A percentile compares a stretch with the other conserved stretches of the same genome.
These are phyloP conservation scores for Silurus lanzhouensis DNA, from an alignment of 2,797 vertebrate species.

Conservation along the genomic window DNA sequence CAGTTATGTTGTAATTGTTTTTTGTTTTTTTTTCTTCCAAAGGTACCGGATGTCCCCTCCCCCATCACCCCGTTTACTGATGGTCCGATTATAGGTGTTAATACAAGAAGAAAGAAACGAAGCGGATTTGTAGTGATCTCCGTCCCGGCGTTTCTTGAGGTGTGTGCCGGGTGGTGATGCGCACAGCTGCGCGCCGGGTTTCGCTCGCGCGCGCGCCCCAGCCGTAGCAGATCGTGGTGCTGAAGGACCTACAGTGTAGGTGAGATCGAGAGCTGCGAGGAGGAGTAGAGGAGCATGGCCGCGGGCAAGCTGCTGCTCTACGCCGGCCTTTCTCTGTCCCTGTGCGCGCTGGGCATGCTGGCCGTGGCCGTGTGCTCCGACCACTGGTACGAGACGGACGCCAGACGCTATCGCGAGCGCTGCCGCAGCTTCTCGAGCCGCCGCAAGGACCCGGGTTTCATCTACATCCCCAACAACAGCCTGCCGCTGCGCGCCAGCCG, in stretches of 20 bases:
- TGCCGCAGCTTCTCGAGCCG: slow-evolving; percentile 94
- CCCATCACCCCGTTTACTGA: slow-evolving; percentile 45
- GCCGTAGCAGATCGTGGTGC: slow-evolving; percentile 60
- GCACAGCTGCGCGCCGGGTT: slow-evolving; percentile 59
- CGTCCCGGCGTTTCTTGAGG: background rate
- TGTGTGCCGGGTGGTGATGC: slow-evolving; percentile 63
- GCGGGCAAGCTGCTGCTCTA: slow-evolving; percentile 97
- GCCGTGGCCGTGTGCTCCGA: slow-evolving; percentile 97
- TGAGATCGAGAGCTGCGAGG: slow-evolving; percentile 54
- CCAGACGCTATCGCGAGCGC: slow-evolving; percentile 92
- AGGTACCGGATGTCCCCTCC: slow-evolving; percentile 33
- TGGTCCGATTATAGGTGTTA: slow-evolving; percentile 55
- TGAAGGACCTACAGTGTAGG: slow-evolving; percentile 31
- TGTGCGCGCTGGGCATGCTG: slow-evolving; percentile 97
- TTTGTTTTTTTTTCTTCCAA: background rate
- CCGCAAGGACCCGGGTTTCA: slow-evolving; percentile 95
- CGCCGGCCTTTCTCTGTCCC: slow-evolving; percentile 93
- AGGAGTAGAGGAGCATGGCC: slow-evolving; percentile 77
- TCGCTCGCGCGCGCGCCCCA: slow-evolving; percentile 65
- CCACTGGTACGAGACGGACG: slow-evolving; percentile 99
- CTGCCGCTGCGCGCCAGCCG: slow-evolving; percentile 92
- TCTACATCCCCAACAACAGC: slow-evolving; percentile 99
- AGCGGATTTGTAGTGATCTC: no score
- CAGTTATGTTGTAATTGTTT: slow-evolving; percentile 2
- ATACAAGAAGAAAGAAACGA: no score